Evolutionary conservation across 2,797 vertebrate genomes (phyloP).

Genomic region (Ceryle rudis): DNA sequence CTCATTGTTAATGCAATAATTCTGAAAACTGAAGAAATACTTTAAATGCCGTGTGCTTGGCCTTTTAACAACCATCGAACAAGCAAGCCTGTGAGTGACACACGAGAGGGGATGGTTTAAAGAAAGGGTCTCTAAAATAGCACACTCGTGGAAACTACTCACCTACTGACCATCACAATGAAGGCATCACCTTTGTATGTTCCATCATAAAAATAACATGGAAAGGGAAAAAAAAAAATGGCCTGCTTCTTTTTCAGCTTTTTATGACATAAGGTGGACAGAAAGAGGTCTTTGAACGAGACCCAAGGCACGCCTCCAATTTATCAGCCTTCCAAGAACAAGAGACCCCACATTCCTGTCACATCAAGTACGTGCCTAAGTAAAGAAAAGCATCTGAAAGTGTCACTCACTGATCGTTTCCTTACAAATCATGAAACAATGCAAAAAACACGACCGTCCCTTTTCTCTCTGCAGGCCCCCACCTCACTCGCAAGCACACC

Average conservation of each 20-base stretch:
- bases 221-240: no score
- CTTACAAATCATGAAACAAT: fast-evolving
- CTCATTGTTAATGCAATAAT: neutral
- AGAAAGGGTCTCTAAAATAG: neutral
- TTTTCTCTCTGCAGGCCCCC: neutral
- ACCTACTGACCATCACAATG: no score
- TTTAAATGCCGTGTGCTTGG: neutral
- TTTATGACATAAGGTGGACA: neutral
- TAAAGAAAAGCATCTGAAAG: neutral
- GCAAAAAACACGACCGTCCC: neutral
- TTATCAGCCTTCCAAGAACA: neutral
- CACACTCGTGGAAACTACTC: neutral
- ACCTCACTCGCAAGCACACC: fast-evolving
- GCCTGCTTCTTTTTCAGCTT: neutral
- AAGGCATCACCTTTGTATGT: neutral
- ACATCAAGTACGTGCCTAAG: neutral
- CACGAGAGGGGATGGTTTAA: neutral
- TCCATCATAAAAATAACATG: no score
- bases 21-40: neutral
- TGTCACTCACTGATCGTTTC: neutral
- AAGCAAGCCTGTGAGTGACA: fast-evolving
- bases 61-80: neutral
- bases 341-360: neutral
- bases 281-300: neutral
- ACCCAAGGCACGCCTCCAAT: neutral